Percentiles rank a stretch among this genome's conserved stretches.
phyloP scores from a whole-genome alignment of 2,113 vertebrate species.

The Tachysurus fulvidraco region DNA sequence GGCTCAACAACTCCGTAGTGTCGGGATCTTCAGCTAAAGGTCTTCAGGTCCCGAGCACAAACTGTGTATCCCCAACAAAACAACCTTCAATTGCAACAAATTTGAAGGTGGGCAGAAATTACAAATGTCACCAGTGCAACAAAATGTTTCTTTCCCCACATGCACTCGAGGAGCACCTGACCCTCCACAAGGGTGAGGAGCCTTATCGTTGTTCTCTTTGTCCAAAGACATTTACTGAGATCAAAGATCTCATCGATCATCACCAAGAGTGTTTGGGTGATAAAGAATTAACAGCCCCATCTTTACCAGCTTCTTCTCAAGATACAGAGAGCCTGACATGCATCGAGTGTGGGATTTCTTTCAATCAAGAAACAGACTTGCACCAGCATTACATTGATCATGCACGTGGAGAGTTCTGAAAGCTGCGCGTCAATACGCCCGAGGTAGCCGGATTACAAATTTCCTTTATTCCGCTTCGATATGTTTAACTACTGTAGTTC shows the following conservation, averaged over 20 bases:
- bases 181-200: constrained; percentile 53
- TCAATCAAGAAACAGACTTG: constrained; percentile 64
- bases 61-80: constrained; percentile 15
- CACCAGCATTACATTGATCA: constrained; percentile 71
- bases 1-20: constrained; percentile 63
- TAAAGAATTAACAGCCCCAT: constrained; percentile 31
- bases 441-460: constrained; percentile 40
- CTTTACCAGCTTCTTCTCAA: constrained; percentile 45
- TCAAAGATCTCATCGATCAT: constrained; percentile 67
- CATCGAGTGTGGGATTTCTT: constrained; percentile 70
- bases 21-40: constrained; percentile 49
- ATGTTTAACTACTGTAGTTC: neutral
- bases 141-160: constrained; percentile 64
- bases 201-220: constrained; percentile 66
- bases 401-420: constrained; percentile 48
- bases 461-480: constrained; percentile 17
- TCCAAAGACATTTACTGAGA: constrained; percentile 64
- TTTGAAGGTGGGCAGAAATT: constrained; percentile 50
- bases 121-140: constrained; percentile 66
- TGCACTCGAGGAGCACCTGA: constrained; percentile 63
- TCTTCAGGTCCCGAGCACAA: constrained; percentile 4
- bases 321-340: constrained; percentile 59
- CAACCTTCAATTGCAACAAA: neutral
- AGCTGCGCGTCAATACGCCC: neutral
- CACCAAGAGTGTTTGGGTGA: constrained; percentile 67